phyloP scores from a whole-genome alignment of 2,113 vertebrate genomes.

The Sciurus niger region DNA sequence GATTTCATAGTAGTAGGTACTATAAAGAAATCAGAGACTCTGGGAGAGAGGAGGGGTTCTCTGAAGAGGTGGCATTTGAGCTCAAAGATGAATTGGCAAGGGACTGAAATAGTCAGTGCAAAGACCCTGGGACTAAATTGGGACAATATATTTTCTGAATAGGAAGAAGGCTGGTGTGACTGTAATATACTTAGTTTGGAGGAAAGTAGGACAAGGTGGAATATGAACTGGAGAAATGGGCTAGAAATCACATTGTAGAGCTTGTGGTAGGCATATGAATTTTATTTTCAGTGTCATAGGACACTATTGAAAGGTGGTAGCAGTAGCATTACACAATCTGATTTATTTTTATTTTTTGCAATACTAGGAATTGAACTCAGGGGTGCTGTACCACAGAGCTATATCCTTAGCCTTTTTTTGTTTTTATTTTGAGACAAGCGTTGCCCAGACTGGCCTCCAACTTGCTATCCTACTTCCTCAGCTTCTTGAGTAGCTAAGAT shows the following conservation, averaged over 20 bases:
- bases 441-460: no score
- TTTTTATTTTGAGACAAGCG: no score
- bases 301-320: neutral
- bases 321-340: neutral
- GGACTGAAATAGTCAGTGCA: neutral
- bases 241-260: neutral
- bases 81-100: conserved; percentile 13
- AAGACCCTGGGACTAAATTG: neutral
- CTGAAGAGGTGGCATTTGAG: neutral
- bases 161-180: neutral
- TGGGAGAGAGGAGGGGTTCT: neutral
- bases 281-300: conserved; percentile 13
- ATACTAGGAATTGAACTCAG: no score
- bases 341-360: neutral
- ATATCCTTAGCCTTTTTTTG: no score
- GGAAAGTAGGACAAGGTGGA: neutral
- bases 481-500: no score
- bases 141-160: neutral
- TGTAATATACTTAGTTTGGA: neutral
- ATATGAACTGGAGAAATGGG: neutral
- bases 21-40: neutral
- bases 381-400: no score
- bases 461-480: no score
- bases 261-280: neutral
- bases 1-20: neutral